These are phyloP conservation scores for Oxycera nigricornis DNA, from an alignment of 2,888 invertebrate genomes.

Conservation along the genomic window DNA sequence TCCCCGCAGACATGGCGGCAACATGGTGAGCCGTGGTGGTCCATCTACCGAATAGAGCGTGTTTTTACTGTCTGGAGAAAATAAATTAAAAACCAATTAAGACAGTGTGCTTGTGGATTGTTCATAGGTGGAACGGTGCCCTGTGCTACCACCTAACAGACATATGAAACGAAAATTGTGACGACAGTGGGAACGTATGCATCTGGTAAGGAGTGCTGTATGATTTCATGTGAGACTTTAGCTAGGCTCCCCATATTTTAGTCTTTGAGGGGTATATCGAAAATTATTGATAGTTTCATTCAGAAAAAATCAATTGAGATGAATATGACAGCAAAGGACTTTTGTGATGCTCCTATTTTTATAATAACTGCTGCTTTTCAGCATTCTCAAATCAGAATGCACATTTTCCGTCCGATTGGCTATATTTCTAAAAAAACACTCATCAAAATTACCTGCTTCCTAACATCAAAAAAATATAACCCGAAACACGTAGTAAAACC, in stretches of 20 bases:
- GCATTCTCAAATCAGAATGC: too few relatives aligned
- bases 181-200: neutral
- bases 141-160: neutral
- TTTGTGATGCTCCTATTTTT: too few relatives aligned
- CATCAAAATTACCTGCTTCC: conserved; percentile 24
- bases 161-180: neutral
- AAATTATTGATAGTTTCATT: neutral
- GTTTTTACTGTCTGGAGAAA: conserved; percentile 14
- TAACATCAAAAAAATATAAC: neutral
- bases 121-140: neutral
- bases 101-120: neutral
- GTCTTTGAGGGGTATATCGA: too few relatives aligned
- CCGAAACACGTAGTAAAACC: neutral
- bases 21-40: conserved; percentile 33
- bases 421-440: too few relatives aligned
- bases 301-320: too few relatives aligned
- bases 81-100: conserved; percentile 40
- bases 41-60: conserved; percentile 12
- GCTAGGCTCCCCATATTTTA: too few relatives aligned
- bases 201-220: too few relatives aligned
- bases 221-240: too few relatives aligned
- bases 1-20: conserved; percentile 32
- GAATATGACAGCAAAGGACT: too few relatives aligned
- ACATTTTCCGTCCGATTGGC: too few relatives aligned
- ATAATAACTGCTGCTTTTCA: too few relatives aligned